Percentiles rank a stretch among this genome's conserved stretches.
phyloP scores from a whole-genome alignment of 1,140 invertebrate genomes.

The Leptinotarsa lineolata region DNA sequence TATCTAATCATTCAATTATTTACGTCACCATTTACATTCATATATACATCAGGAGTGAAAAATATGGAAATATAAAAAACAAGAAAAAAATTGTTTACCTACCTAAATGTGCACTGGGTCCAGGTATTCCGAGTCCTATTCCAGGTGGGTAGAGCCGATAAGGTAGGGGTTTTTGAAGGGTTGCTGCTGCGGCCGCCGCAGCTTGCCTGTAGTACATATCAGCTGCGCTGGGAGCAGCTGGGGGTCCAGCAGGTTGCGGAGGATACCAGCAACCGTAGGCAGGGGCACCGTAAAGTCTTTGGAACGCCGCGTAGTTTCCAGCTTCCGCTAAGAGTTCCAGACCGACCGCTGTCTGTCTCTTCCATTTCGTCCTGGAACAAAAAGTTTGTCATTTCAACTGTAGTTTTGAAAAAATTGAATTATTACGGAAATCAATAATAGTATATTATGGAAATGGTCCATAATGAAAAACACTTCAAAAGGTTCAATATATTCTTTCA shows the following conservation, averaged over 20 bases:
- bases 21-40: too few relatives aligned
- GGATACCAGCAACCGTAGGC: conserved; percentile 73
- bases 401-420: too few relatives aligned
- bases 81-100: neutral
- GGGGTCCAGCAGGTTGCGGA: conserved; percentile 61
- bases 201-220: conserved; percentile 82
- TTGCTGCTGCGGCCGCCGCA: conserved; percentile 72
- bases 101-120: conserved; percentile 63
- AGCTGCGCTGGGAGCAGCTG: conserved; percentile 68
- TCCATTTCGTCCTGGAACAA: conserved; percentile 96
- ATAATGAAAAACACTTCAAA: too few relatives aligned
- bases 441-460: too few relatives aligned
- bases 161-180: conserved; percentile 85
- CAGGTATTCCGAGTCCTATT: conserved; percentile 65
- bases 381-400: neutral
- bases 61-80: too few relatives aligned
- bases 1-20: too few relatives aligned
- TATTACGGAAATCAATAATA: too few relatives aligned
- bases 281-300: conserved; percentile 83
- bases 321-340: conserved; percentile 94
- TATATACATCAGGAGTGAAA: too few relatives aligned
- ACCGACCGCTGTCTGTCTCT: conserved; percentile 96
- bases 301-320: conserved; percentile 95
- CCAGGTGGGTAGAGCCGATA: conserved; percentile 74
- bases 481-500: too few relatives aligned